Evolutionary conservation across 2,888 invertebrate species (phyloP).

Genomic region (Mallateleia sp.): DNA sequence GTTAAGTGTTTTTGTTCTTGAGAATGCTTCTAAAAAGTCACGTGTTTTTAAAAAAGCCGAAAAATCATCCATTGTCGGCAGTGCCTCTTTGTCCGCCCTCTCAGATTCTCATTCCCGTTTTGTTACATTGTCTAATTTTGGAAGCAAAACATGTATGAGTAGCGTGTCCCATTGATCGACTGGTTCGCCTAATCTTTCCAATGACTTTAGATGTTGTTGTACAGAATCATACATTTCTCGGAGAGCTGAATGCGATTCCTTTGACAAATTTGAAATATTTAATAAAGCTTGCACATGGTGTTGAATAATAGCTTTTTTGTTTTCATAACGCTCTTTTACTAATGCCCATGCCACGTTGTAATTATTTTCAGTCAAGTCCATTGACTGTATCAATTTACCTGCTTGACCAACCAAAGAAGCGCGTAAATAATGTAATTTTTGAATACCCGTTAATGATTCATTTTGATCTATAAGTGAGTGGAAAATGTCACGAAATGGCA

Average conservation of each 20-base stretch:
- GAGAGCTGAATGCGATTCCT: constrained; percentile 41
- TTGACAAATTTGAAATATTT: constrained; percentile 38
- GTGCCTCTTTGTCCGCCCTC: constrained; percentile 1
- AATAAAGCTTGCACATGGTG: constrained; percentile 43
- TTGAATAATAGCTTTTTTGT: constrained; percentile 31
- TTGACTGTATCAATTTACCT: constrained; percentile 36
- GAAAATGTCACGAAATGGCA: too few species aligned
- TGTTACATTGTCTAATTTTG: constrained; percentile 6
- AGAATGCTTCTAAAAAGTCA: constrained; percentile 20
- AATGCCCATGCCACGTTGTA: constrained; percentile 23
- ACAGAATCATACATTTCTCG: constrained; percentile 17
- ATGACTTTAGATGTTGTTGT: constrained; percentile 28
- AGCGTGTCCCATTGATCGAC: constrained; percentile 32
- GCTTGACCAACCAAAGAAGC: constrained; percentile 31
- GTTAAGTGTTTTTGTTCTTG: constrained; percentile 8
- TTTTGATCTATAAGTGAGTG: constrained; percentile 65
- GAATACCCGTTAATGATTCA: constrained; percentile 38
- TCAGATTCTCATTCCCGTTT: constrained; percentile 21
- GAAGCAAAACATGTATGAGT: constrained; percentile 2
- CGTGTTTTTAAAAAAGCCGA: constrained; percentile 13
- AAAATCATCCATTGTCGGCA: constrained; percentile 21
- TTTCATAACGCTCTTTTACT: constrained; percentile 45
- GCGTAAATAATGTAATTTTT: constrained; percentile 61
- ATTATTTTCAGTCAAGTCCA: constrained; percentile 49
- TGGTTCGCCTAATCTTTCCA: constrained; percentile 33